Evolutionary conservation across 37 sponge, comb jelly and placozoan genomes (phyloP), one percentile per base, ranked within the genome.

Genomic region (Corticium candelabrum): DNA sequence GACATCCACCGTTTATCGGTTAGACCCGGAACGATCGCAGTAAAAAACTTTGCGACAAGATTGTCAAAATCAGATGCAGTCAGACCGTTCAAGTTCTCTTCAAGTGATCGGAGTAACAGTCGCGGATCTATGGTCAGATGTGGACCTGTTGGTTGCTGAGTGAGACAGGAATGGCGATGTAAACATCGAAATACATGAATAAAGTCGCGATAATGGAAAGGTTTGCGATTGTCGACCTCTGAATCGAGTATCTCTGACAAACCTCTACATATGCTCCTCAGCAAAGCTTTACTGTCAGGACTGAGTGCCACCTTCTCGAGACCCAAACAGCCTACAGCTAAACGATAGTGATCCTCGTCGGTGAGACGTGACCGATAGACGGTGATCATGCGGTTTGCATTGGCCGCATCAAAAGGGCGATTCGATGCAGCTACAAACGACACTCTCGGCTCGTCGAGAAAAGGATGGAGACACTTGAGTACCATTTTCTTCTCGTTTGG

Each of bases 331-430:
- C 73, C 73, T 29, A 35, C 29, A 34, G 73, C 73, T 34, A 70
- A 15, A 30, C 5, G 4, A 32, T 30, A 34, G 4, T 30, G 36
- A 29, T 70, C 73, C 4, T 15, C 31, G 5, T 29, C 7, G 73
- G 73, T 15, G 7, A 32, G 31, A 7, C 5, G 73, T 30, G 73
- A 70, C 5, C 73, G 73, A 15, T 35, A 70, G 35, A 70, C 73
- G 4, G 73, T 70, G 5, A 32, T 32, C 73, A 70, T 70, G 5
- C 73, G 73, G 31, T 70, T 70, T 4, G 73, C 73, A 70, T 70
- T 70, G 36, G 73, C 73, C 5, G 73, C 5, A 70, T 70, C 73
- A 70, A 70, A 70, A 4, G 29, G 73, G 35, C 36, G 73, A 70
- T 70, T 70, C 7, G 73, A 70, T 15, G 21, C 5, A 70, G 73